A percentile compares a stretch with the other conserved stretches of the same genome.
Evolutionary conservation across 2,113 vertebrate genomes (phyloP).

Genomic region (Hippocampus barbouri): DNA sequence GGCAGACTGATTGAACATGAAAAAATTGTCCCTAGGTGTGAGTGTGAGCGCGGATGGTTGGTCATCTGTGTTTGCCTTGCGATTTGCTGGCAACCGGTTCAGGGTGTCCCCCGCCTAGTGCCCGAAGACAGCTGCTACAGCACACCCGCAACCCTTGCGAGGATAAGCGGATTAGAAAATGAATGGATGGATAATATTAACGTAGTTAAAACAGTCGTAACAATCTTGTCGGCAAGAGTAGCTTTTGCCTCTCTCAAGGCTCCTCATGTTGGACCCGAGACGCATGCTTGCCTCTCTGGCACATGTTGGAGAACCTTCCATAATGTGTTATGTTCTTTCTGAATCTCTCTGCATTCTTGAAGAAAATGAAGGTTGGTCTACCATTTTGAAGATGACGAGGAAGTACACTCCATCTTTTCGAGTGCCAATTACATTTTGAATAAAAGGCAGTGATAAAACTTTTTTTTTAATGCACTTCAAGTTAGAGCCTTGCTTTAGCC

Average conservation of each 20-base stretch:
- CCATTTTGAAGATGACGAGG: conserved; percentile 56
- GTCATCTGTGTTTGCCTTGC: no score
- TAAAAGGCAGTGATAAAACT: conserved; percentile 36
- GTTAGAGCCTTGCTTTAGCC: not conserved
- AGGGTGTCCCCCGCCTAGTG: no score
- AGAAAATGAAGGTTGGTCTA: conserved; percentile 65
- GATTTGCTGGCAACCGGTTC: no score
- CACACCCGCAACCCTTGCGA: no score
- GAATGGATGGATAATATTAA: not conserved
- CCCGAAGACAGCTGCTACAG: no score
- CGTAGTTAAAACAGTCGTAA: conserved; percentile 17
- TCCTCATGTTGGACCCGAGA: conserved; percentile 18
- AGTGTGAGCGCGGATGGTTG: no score
- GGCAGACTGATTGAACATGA: no score
- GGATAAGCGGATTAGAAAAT: no score
- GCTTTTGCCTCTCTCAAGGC: conserved; percentile 18
- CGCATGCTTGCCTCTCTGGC: conserved; percentile 20
- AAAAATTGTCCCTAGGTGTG: no score
- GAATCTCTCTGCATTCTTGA: conserved; percentile 30
- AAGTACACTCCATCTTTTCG: conserved; percentile 46
- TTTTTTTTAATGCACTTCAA: conserved; percentile 3
- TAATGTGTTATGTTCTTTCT: conserved; percentile 19
- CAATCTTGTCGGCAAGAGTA: conserved; percentile 5
- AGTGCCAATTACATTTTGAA: conserved; percentile 55
- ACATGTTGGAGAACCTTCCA: conserved; percentile 32